phyloP scores from a whole-genome alignment of 2,797 vertebrate genomes.

The Chloroceryle inda region DNA sequence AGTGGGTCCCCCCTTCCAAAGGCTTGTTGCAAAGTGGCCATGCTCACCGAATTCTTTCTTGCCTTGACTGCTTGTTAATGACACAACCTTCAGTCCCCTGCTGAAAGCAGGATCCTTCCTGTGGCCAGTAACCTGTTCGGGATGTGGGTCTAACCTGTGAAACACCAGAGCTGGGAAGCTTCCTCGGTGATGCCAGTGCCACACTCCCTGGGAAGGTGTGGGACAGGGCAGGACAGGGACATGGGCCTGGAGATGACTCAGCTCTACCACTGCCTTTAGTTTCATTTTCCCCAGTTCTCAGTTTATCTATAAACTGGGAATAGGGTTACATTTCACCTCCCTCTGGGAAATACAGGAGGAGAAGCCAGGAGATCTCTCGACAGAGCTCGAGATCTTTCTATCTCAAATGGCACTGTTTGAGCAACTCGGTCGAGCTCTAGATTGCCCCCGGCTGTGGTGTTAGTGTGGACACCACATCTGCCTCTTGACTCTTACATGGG shows the following conservation, averaged over 20 bases:
- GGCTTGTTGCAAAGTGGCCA: fast-evolving
- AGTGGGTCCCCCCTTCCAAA: background rate
- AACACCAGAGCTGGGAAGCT: background rate
- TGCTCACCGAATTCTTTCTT: background rate
- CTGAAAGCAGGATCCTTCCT: background rate
- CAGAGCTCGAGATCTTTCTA: background rate
- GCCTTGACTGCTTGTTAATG: no score
- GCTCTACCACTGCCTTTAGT: background rate
- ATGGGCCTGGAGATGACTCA: background rate
- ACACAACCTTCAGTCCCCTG: fast-evolving
- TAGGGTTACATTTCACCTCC: background rate
- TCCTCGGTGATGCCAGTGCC: no score
- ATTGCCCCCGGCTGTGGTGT: background rate
- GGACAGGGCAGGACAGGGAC: background rate
- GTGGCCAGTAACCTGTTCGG: fast-evolving
- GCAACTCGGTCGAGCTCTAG: background rate
- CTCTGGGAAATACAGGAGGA: background rate
- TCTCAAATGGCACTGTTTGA: background rate
- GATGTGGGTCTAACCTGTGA: fast-evolving
- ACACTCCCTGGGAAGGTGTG: no score
- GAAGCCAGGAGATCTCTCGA: background rate
- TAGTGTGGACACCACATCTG: background rate
- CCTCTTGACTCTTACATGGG: background rate
- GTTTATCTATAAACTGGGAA: background rate
- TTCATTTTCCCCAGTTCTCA: background rate